Conservation (phyloP, 2,797 vertebrate genomes). For the Geotrypetes seraphini region DNA sequence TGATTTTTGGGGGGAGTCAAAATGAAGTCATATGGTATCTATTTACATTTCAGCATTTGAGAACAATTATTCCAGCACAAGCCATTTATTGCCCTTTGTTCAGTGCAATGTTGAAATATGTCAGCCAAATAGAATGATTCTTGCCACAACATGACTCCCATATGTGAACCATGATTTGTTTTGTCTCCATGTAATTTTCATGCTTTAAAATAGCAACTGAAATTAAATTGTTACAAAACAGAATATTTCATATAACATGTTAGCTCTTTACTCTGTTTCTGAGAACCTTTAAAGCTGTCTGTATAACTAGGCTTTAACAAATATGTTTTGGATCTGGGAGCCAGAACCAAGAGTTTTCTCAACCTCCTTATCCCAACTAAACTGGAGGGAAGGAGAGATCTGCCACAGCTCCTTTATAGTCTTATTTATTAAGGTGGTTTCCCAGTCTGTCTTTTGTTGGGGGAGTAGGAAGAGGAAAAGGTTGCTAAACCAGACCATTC, state of each 20-base stretch:
- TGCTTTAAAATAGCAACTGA: background rate
- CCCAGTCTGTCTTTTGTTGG: no score
- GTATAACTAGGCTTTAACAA: no score
- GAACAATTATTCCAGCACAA: slow-evolving; percentile 18
- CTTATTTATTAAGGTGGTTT: no score
- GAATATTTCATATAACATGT: slow-evolving; percentile 9
- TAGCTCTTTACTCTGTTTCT: background rate
- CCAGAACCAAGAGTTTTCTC: no score
- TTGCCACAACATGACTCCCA: slow-evolving; percentile 13
- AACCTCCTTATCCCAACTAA: no score
- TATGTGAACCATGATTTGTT: slow-evolving; percentile 7
- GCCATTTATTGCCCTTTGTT: slow-evolving; percentile 6
- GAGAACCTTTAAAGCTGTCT: no score
- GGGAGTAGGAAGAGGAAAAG: no score
- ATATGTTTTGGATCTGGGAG: no score
- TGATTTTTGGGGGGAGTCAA: slow-evolving; percentile 3
- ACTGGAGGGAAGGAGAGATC: no score
- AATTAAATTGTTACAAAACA: slow-evolving; percentile 3
- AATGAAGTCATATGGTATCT: slow-evolving; percentile 18
- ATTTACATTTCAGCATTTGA: slow-evolving; percentile 32
- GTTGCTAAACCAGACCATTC: no score
- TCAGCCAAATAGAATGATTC: slow-evolving; percentile 12
- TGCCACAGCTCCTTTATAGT: no score
- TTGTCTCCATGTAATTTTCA: slow-evolving; percentile 1
- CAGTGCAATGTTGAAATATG: slow-evolving; percentile 12